Evolutionary conservation across 1,140 invertebrate species (phyloP).

Genomic region (Drosophila quadrilineata): DNA sequence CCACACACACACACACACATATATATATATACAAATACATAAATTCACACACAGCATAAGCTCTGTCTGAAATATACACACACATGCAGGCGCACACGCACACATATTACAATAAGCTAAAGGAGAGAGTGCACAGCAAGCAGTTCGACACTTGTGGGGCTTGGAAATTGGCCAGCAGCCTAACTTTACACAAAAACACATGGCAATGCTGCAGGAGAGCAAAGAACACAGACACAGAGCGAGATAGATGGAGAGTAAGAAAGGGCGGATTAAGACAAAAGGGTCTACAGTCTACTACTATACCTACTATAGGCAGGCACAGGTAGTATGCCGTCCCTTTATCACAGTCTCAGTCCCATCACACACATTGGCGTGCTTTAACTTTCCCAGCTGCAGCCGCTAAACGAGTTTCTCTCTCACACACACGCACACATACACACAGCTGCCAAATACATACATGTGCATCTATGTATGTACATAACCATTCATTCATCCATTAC

Average conservation of each 20-base stretch:
- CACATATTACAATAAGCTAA: too few species aligned
- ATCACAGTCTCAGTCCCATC: neutral
- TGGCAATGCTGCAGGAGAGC: neutral
- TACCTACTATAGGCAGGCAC: too few species aligned
- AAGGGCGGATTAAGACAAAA: neutral
- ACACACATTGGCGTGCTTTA: neutral
- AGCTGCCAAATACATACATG: too few species aligned
- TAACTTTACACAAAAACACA: too few species aligned
- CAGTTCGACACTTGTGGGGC: constrained; percentile 48
- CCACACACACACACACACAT: neutral
- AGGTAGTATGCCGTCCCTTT: constrained; percentile 12
- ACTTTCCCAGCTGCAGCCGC: constrained; percentile 33
- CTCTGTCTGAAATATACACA: too few species aligned
- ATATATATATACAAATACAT: too few species aligned
- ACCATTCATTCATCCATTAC: constrained; percentile 19
- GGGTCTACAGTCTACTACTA: neutral
- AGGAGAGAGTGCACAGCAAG: neutral
- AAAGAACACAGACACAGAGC: neutral
- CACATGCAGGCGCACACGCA: too few species aligned
- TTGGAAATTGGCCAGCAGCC: constrained; percentile 60
- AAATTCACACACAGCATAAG: too few species aligned
- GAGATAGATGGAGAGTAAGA: neutral
- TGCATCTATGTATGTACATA: too few species aligned
- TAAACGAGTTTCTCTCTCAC: constrained; percentile 26
- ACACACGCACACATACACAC: too few species aligned